Percentiles rank a stretch among this genome's conserved stretches.
Conservation (phyloP, 2,113 vertebrate genomes). For the Melanostigma gelatinosum region DNA sequence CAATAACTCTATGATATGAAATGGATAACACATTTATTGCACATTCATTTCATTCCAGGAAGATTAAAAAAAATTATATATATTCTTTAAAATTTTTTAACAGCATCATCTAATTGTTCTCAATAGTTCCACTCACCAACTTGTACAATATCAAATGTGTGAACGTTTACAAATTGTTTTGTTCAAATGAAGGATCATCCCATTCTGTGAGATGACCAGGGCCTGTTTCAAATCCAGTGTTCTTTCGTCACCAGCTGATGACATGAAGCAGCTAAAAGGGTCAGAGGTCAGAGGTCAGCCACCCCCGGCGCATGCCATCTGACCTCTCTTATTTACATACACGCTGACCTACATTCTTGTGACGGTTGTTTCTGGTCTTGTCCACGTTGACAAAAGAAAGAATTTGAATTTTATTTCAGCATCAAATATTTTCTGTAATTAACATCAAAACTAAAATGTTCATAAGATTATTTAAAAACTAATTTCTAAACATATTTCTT, state of each 20-base stretch:
- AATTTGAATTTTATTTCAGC: neutral
- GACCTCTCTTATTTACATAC: slow-evolving; percentile 67
- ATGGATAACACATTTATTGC: neutral
- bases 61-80: neutral
- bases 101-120: neutral
- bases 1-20: neutral
- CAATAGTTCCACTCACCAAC: neutral
- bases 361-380: neutral
- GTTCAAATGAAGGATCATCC: neutral
- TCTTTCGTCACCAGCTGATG: slow-evolving; percentile 42
- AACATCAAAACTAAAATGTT: neutral
- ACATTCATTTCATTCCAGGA: neutral
- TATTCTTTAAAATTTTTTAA: neutral
- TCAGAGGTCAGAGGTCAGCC: slow-evolving; percentile 72
- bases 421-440: neutral
- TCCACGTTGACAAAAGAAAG: neutral
- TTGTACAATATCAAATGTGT: neutral
- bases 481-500: neutral
- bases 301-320: slow-evolving; percentile 57
- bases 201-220: neutral
- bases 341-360: slow-evolving; percentile 59
- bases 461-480: neutral
- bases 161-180: slow-evolving; percentile 23
- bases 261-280: slow-evolving; percentile 51
- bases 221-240: slow-evolving; percentile 27